Evolutionary conservation across 2,888 invertebrate genomes (phyloP), one percentile per base, ranked within the genome.

Genomic region (Lymantria monacha): DNA sequence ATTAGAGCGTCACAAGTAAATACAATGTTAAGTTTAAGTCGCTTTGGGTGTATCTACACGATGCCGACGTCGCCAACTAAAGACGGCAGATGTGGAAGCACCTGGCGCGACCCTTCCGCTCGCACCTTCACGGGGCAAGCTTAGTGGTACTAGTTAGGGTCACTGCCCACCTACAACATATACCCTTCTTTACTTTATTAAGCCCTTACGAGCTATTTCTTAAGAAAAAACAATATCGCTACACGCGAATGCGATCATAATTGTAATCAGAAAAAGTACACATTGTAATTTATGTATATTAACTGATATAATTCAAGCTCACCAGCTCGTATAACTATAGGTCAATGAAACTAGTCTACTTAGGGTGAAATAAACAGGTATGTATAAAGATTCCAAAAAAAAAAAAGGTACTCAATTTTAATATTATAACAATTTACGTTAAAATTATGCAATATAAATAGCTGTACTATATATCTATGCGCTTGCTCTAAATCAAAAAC

Each of bases 91-190:
- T 91, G 91, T 79, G 79, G 66, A 59, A 79, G 74, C 91, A 91
- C 90, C 91, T 91, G 91, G 91, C 85, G 81, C 79, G 87, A 83
- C 89, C 89, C 87, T 88, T 87, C 86, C 87, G 85, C 76, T 74
- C 75, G 74, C 76, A 72, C 76, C 79, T 78, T 76, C 74, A 63
- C 65, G 56, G 63, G 57, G 66, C 61, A 66, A 65, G 66, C 65
- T 10, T 33, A 33, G 63, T 63, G 52, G 59, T 55, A 49, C 65
- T 54, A 70, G 66, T 67, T 59, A 72, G 83, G 89, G 89, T 89
- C 89, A 89, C 80, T 89, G 87, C 80, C 88, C 90, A 87, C 87
- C 89, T 86, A 85, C 89, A 81, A 85, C 76, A 61, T 70, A 55
- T 83, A 79, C 83, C 79, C 80, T 81, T 75, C 82, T 74, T 59